Evolutionary conservation across 2,888 invertebrate genomes (phyloP).

Genomic region (Atherix ibis): DNA sequence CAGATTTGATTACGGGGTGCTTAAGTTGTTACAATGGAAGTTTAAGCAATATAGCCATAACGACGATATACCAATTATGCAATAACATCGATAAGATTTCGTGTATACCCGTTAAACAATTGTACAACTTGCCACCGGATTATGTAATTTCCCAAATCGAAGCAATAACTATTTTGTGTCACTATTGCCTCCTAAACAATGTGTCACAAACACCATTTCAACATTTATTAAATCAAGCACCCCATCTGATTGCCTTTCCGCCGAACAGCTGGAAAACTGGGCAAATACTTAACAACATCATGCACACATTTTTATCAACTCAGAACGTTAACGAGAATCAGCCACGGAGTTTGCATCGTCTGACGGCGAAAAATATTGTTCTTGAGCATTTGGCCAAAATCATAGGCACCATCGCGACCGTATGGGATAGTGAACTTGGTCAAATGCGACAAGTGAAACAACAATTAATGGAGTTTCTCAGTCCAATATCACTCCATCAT

Average conservation of each 20-base stretch:
- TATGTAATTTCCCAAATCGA: conserved; percentile 64
- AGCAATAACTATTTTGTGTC: conserved; percentile 60
- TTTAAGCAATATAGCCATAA: conserved; percentile 58
- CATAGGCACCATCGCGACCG: conserved; percentile 57
- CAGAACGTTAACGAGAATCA: conserved; percentile 25
- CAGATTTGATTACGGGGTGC: conserved; percentile 61
- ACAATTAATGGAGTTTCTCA: conserved; percentile 64
- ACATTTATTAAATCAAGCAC: conserved; percentile 40
- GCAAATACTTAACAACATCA: conserved; percentile 63
- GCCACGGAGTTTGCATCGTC: conserved; percentile 25
- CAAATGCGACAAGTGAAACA: conserved; percentile 44
- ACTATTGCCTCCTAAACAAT: conserved; percentile 55
- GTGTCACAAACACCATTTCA: conserved; percentile 41
- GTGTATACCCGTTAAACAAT: conserved; percentile 21
- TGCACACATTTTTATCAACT: conserved; percentile 61
- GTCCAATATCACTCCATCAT: conserved; percentile 71
- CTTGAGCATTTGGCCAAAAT: conserved; percentile 66
- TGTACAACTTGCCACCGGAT: conserved; percentile 44
- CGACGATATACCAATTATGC: conserved; percentile 58
- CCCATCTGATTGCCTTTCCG: conserved; percentile 36
- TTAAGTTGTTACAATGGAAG: conserved; percentile 62
- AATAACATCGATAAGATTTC: conserved; percentile 53
- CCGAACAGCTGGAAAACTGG: conserved; percentile 44
- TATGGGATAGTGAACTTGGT: conserved; percentile 62
- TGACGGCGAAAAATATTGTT: conserved; percentile 52